Percentiles rank a stretch among this genome's conserved stretches.
These are phyloP conservation scores for Nematostella vectensis DNA, from an alignment of 92 coral and sea anemone genomes.

Conservation along the genomic window DNA sequence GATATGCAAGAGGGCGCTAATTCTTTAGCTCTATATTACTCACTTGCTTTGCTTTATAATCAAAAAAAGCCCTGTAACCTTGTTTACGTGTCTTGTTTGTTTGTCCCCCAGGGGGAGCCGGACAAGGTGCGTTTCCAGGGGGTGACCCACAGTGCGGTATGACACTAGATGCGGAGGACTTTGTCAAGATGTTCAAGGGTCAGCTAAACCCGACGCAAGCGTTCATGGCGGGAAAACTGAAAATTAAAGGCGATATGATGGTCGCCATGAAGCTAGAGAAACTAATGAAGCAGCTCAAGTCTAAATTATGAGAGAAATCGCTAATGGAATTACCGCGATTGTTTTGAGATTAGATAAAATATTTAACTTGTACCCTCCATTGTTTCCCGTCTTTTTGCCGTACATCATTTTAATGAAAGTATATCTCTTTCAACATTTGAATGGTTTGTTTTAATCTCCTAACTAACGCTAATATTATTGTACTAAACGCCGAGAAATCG, in stretches of 20 bases:
- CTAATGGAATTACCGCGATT: not conserved
- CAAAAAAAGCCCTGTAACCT: conserved; percentile 1
- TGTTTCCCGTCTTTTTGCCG: too few species aligned
- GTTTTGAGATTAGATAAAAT: not conserved
- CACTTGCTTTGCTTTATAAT: too few species aligned
- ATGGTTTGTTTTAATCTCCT: too few species aligned
- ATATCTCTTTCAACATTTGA: not conserved
- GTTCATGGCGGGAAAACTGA: conserved; percentile 82
- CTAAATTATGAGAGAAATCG: conserved; percentile 40
- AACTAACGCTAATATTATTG: too few species aligned
- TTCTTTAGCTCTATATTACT: too few species aligned
- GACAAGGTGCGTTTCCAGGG: conserved; percentile 64
- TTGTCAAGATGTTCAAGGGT: conserved; percentile 83
- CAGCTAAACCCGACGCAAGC: conserved; percentile 85
- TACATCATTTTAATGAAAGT: too few species aligned
- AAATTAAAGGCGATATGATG: conserved; percentile 90
- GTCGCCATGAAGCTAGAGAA: conserved; percentile 88
- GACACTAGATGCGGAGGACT: conserved; percentile 74
- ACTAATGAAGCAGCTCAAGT: conserved; percentile 65
- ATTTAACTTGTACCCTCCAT: too few species aligned
- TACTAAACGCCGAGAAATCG: too few species aligned
- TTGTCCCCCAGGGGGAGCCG: conserved; percentile 50
- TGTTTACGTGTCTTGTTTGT: not conserved
- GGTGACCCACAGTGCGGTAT: conserved; percentile 66
- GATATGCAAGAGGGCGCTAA: too few species aligned